A percentile compares a stretch with the other conserved stretches of the same genome.
Conservation (phyloP, 2,888 invertebrate species). For the Hofmannophila pseudospretella region DNA sequence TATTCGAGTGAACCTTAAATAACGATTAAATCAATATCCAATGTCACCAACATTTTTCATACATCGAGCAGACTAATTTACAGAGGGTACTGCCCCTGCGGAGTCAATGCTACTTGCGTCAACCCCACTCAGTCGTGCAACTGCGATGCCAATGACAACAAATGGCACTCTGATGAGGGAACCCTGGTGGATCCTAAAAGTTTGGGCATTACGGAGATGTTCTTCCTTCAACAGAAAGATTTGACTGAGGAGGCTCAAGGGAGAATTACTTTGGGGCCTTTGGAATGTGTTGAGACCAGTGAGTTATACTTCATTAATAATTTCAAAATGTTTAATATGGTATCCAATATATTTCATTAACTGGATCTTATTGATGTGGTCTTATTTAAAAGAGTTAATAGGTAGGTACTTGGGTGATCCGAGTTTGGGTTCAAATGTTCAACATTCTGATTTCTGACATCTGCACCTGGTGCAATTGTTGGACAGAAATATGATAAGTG, state of each 20-base stretch:
- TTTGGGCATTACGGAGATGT: slow-evolving; percentile 93
- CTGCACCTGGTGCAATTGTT: no score
- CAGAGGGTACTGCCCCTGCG: slow-evolving; percentile 86
- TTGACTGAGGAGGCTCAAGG: slow-evolving; percentile 90
- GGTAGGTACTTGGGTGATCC: no score
- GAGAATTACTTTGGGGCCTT: slow-evolving; percentile 91
- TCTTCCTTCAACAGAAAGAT: slow-evolving; percentile 91
- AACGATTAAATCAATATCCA: neutral
- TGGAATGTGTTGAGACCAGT: slow-evolving; percentile 97
- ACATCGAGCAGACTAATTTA: slow-evolving; percentile 24
- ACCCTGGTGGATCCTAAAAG: slow-evolving; percentile 88
- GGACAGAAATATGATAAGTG: no score
- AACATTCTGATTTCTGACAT: no score
- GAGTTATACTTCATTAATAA: slow-evolving; percentile 38
- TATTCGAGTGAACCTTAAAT: no score
- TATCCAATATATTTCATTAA: neutral
- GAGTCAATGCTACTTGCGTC: slow-evolving; percentile 88
- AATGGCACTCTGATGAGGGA: slow-evolving; percentile 94
- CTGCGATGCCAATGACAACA: slow-evolving; percentile 91
- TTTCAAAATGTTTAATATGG: neutral
- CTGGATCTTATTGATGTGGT: no score
- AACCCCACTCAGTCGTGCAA: slow-evolving; percentile 91
- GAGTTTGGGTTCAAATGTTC: no score
- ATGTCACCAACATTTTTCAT: slow-evolving; percentile 11
- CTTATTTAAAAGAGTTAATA: no score